Evolutionary conservation across 2,113 vertebrate species (phyloP), one percentile per base, ranked within the genome.

Genomic region (Gopherus evgoodei): DNA sequence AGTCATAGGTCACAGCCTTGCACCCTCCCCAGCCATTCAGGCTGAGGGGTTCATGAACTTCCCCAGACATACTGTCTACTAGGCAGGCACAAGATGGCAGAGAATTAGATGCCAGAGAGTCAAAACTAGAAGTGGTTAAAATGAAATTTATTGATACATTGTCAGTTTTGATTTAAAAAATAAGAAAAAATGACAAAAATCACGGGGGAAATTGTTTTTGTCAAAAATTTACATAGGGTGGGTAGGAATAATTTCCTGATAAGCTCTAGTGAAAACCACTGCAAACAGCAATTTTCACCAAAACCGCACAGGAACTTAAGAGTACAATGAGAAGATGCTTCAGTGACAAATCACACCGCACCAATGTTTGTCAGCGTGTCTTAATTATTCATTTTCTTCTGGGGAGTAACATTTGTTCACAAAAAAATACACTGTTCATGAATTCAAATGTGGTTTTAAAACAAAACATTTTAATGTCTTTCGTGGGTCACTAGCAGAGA

Each of bases 321-420:
- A 83, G 11, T 2, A 31, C 19, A 42, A 47, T 78, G 42, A 35
- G 50, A 86, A 79, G 1, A 59, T 1, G 3, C 5, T 49, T 19
- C 35, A 35, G 31, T 76, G 52, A 69, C 65, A 6, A 3, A 31
- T 29, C 42, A 24, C 2, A 47, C 10, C 31, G 76, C 44, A 49
- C 29, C 44, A 1, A 44, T 76, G 3, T 1, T 38, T 72, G 47
- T 42, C 22, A 38, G 13, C 1, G 7, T 3, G 6, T 56, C 54
- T 49, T 31, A 52, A n/a, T 69, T 35, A 80, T 50, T 35, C 31
- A 31, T 38, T 17, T 35, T 57, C 44, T 44, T 54, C 79, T 31
- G 54, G 19, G 84, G 84, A 89, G 84, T 21, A 87, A 9, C 35
- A 9, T 59, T 81, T 72, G 1, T 4, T 75, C 22, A 44, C 12